Percentiles rank a stretch among this genome's conserved stretches.
Conservation (phyloP, 2,113 vertebrate genomes). For the Archilochus colubris region DNA sequence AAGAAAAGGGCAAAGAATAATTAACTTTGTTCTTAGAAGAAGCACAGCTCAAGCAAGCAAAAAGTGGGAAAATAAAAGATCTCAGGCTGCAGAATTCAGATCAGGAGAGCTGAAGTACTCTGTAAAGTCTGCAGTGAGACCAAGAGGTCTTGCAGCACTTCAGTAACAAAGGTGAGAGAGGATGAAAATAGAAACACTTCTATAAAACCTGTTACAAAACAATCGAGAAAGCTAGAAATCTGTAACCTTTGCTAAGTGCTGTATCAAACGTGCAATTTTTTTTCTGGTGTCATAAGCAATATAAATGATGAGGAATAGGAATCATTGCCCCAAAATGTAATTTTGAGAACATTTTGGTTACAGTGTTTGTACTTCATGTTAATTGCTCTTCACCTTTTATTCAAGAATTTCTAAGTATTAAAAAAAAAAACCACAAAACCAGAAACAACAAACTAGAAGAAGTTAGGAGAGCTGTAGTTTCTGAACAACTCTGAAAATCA, state of each 20-base stretch:
- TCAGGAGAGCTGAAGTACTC: not conserved
- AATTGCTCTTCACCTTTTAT: not conserved
- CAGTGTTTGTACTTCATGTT: not conserved
- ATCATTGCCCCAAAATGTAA: not conserved
- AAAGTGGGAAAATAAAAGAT: not conserved
- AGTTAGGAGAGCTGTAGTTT: not conserved
- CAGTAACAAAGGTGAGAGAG: not conserved
- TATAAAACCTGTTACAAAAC: not conserved
- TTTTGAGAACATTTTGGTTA: not conserved
- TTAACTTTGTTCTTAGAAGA: not conserved
- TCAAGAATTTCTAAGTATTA: not conserved
- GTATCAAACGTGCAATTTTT: not conserved
- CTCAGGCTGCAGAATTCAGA: not conserved
- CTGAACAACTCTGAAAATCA: not conserved
- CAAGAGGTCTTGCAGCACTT: not conserved
- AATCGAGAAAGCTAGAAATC: not conserved
- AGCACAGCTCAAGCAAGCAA: not conserved
- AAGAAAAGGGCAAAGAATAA: conserved; percentile 30
- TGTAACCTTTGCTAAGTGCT: not conserved
- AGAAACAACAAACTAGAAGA: not conserved
- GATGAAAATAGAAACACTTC: not conserved
- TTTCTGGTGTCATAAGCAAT: not conserved
- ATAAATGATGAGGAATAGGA: not conserved
- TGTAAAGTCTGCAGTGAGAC: not conserved
- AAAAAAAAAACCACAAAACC: not conserved